Base-by-base conservation (phyloP, 2,113 vertebrate species). In the Dissostichus mawsoni region DNA sequence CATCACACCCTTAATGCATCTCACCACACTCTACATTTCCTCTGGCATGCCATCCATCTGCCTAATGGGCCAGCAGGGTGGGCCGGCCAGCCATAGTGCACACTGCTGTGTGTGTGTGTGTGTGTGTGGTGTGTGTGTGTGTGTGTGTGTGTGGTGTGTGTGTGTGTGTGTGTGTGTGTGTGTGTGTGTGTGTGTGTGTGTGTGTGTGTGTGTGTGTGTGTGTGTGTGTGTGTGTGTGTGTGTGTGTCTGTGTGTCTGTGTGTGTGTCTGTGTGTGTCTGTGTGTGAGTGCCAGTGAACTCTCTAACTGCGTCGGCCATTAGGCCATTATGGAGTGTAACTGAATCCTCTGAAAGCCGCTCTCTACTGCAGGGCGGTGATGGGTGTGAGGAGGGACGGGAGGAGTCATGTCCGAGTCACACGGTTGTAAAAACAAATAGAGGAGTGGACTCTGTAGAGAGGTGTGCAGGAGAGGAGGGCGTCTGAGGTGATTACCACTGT, bases 1-100 rank as follows among this genome's bases (percentile, higher is more conserved):
- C 88, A 93, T 91, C 89, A 83, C 86, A 85, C 74, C 76, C 82
- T 81, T 93, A 93, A 93, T 92, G 85, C 87, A 89, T 90, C 87
- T 88, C 84, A 90, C 88, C 90, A 81, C 90, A 88, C 84, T 89
- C 83, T 76, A 73, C 68, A 72, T 88, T 92, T 88, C 81, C 90
- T 86, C 86, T 76, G 85, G 85, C 84, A 75, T 67, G 79, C 86
- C 78, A 90, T 94, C 90, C 85, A 90, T 92, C 92, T 83, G 80
- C 65, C 83, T 94, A 92, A 93, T 93, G 92, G 92, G 72, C 86
- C 85, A 63, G 87, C 14, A 53, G 92, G 91, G 91, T 29, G 90
- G 87, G 91, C 69, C 50, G 11, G 74, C 81, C 75, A 82, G 78
- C 89, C 86, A 87, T 86, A 78, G 73, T 82, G 76, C 45, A 50